These are phyloP conservation scores for Thereuonema tuberculata DNA, from an alignment of 1,140 invertebrate species.

Conservation along the genomic window DNA sequence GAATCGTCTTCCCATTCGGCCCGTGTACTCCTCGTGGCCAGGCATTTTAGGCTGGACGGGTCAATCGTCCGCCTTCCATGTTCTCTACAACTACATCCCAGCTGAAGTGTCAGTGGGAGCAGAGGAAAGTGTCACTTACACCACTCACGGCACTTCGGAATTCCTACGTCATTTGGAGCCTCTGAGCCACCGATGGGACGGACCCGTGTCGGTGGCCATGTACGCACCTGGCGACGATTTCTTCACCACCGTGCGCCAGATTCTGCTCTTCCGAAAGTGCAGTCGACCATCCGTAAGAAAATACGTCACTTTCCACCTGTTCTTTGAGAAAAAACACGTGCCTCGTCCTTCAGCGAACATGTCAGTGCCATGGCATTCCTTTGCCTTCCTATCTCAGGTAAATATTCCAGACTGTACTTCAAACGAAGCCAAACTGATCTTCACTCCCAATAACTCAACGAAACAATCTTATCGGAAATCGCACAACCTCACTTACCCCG, in stretches of 20 bases:
- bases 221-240: slow-evolving; percentile 60
- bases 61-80: too few species aligned
- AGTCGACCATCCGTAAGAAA: slow-evolving; percentile 49
- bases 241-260: slow-evolving; percentile 45
- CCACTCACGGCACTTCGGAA: slow-evolving; percentile 79
- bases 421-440: too few species aligned
- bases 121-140: slow-evolving; percentile 83
- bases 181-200: slow-evolving; percentile 52
- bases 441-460: neutral
- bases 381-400: too few species aligned
- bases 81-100: too few species aligned
- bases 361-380: neutral
- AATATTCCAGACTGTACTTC: neutral
- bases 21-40: too few species aligned
- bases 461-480: neutral
- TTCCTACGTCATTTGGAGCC: slow-evolving; percentile 79
- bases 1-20: too few species aligned
- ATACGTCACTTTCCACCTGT: slow-evolving; percentile 69
- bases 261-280: slow-evolving; percentile 51
- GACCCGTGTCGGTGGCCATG: slow-evolving; percentile 56
- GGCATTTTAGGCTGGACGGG: too few species aligned
- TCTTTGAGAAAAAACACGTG: slow-evolving; percentile 62
- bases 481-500: slow-evolving; percentile 25
- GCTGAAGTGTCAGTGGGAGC: too few species aligned
- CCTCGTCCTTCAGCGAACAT: neutral